Evolutionary conservation across 2,797 vertebrate genomes (phyloP).

Genomic region (Tapirus indicus): DNA sequence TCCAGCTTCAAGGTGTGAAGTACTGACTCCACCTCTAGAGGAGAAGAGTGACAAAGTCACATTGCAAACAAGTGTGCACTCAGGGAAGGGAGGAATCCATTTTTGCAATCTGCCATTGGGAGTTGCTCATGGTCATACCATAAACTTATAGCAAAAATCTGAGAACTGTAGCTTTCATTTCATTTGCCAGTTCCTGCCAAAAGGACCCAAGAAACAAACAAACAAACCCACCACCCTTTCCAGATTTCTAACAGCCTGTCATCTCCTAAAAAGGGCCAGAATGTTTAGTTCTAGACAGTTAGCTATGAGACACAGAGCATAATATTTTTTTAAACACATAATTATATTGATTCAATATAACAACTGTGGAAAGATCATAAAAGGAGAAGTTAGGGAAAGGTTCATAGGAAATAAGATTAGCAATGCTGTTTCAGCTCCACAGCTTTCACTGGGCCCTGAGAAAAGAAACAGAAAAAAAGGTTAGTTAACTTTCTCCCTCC

Average conservation of each 20-base stretch:
- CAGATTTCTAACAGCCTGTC: background rate
- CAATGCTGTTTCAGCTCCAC: background rate
- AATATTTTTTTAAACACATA: slow-evolving; percentile 73
- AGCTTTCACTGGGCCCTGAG: slow-evolving; percentile 56
- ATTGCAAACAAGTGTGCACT: background rate
- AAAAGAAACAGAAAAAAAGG: slow-evolving; percentile 66
- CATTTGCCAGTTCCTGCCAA: background rate
- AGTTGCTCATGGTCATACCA: background rate
- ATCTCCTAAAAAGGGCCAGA: background rate
- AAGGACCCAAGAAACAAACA: background rate
- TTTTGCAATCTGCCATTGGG: background rate
- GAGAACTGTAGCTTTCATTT: background rate
- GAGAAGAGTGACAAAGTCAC: background rate
- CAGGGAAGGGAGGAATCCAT: background rate
- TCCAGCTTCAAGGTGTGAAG: background rate
- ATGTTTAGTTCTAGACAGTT: slow-evolving; percentile 63
- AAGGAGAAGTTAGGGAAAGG: slow-evolving; percentile 19
- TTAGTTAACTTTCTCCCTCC: slow-evolving; percentile 78
- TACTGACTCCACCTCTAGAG: background rate
- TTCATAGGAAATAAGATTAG: slow-evolving; percentile 42
- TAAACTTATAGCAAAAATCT: background rate
- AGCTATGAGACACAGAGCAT: slow-evolving; percentile 47
- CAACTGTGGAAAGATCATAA: slow-evolving; percentile 33
- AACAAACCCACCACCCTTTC: background rate
- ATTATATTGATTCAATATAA: background rate